Conservation (phyloP, 2,797 vertebrate species). For the Lacerta bilineata region DNA sequence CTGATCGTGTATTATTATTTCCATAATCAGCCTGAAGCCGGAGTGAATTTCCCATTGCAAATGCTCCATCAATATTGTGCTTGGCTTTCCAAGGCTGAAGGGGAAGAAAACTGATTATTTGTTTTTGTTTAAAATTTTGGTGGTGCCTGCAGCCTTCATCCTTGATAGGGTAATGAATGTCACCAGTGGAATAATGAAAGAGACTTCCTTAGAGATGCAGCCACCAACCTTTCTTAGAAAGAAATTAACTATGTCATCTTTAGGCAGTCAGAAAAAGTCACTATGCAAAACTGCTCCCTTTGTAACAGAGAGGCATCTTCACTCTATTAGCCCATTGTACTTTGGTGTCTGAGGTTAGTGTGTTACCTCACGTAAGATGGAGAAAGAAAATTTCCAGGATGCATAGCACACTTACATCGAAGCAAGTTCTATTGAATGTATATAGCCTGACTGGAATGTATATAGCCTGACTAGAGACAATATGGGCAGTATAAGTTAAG, state of each 20-base stretch:
- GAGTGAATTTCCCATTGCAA: slow-evolving; percentile 72
- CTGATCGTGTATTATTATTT: slow-evolving; percentile 75
- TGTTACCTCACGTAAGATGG: neutral
- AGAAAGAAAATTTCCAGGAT: neutral
- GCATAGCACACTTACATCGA: neutral
- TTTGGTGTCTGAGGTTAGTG: slow-evolving; percentile 5
- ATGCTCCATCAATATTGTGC: slow-evolving; percentile 46
- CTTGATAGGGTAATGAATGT: slow-evolving; percentile 39
- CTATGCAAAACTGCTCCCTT: neutral
- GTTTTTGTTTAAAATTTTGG: slow-evolving; percentile 57
- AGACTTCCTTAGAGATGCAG: slow-evolving; percentile 9
- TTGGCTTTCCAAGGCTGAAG: slow-evolving; percentile 48
- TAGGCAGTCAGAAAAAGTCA: slow-evolving; percentile 19
- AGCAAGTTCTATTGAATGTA: neutral
- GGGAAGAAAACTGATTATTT: slow-evolving; percentile 59
- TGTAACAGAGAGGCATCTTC: neutral
- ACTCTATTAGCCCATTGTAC: fast-evolving
- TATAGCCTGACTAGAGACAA: neutral
- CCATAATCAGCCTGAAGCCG: slow-evolving; percentile 71
- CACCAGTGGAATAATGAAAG: slow-evolving; percentile 28
- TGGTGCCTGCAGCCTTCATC: slow-evolving; percentile 55
- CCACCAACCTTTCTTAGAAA: slow-evolving; percentile 5
- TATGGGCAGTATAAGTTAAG: neutral
- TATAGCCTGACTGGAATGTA: neutral
- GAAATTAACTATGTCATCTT: neutral